These are phyloP conservation scores for Myrmecobius fasciatus DNA, from an alignment of 2,113 vertebrate genomes.

Conservation along the genomic window DNA sequence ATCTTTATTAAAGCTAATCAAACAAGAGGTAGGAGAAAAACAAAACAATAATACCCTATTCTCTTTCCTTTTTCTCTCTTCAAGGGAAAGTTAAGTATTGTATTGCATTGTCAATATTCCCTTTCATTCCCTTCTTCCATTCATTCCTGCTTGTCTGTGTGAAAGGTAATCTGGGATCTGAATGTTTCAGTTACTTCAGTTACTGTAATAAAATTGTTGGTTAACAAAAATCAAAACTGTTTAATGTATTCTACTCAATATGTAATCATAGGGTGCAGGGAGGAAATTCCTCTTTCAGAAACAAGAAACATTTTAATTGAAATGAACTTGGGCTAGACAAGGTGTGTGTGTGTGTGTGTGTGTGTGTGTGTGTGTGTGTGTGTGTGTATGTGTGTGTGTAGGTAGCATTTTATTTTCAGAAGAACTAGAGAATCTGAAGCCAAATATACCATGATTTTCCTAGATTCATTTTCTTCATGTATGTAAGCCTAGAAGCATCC, in stretches of 20 bases:
- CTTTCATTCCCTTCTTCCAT: background rate
- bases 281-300: background rate
- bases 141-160: background rate
- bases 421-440: background rate
- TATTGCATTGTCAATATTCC: background rate
- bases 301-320: background rate
- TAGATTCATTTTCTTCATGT: background rate
- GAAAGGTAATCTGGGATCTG: background rate
- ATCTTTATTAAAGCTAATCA: background rate
- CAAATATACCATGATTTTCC: background rate
- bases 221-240: background rate
- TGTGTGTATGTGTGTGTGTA: background rate
- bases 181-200: background rate
- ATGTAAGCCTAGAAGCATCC: background rate
- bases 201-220: background rate
- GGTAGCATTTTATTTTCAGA: background rate
- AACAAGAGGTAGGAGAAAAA: background rate
- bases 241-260: background rate
- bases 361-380: too few relatives aligned
- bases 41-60: background rate
- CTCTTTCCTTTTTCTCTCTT: background rate
- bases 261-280: background rate
- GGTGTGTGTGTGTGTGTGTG: too few relatives aligned
- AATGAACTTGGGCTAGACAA: background rate
- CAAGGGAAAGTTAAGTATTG: background rate